Percentiles rank a stretch among this genome's conserved stretches.
These are phyloP conservation scores for Drosophila limbata DNA, from an alignment of 2,888 invertebrate genomes.

Conservation along the genomic window DNA sequence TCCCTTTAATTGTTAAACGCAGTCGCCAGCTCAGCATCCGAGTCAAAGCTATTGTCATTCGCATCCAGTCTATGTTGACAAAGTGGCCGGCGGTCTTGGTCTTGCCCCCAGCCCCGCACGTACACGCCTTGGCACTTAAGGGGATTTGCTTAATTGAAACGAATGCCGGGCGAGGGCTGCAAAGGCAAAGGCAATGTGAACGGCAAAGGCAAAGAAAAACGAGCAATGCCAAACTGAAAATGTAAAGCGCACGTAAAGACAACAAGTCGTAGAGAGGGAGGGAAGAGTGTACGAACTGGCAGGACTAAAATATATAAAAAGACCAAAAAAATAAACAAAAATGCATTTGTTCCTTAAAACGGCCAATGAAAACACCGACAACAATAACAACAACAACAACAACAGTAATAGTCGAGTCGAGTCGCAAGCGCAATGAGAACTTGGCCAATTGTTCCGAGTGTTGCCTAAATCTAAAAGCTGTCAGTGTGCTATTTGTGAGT, in stretches of 20 bases:
- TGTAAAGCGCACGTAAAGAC: slow-evolving; percentile 50
- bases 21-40: slow-evolving; percentile 22
- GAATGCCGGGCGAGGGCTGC: slow-evolving; percentile 63
- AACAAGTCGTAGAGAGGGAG: slow-evolving; percentile 13
- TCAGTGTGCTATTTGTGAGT: slow-evolving; percentile 21
- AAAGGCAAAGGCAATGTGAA: slow-evolving; percentile 49
- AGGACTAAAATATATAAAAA: slow-evolving; percentile 39
- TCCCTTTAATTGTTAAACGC: slow-evolving; percentile 75
- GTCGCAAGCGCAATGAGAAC: slow-evolving; percentile 23
- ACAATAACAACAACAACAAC: slow-evolving; percentile 2
- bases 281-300: not conserved
- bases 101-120: slow-evolving; percentile 38
- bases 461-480: slow-evolving; percentile 61
- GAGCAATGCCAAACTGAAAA: slow-evolving; percentile 55
- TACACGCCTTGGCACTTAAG: slow-evolving; percentile 80
- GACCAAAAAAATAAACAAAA: slow-evolving; percentile 65
- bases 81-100: slow-evolving; percentile 42
- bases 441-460: slow-evolving; percentile 50
- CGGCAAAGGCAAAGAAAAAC: slow-evolving; percentile 41
- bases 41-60: slow-evolving; percentile 39
- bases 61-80: slow-evolving; percentile 50
- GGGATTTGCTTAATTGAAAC: slow-evolving; percentile 83
- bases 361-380: slow-evolving; percentile 36
- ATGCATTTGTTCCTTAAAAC: slow-evolving; percentile 50
- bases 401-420: slow-evolving; percentile 7